Base-by-base conservation (phyloP, 2,888 invertebrate species). In the Eudemis profundana region DNA sequence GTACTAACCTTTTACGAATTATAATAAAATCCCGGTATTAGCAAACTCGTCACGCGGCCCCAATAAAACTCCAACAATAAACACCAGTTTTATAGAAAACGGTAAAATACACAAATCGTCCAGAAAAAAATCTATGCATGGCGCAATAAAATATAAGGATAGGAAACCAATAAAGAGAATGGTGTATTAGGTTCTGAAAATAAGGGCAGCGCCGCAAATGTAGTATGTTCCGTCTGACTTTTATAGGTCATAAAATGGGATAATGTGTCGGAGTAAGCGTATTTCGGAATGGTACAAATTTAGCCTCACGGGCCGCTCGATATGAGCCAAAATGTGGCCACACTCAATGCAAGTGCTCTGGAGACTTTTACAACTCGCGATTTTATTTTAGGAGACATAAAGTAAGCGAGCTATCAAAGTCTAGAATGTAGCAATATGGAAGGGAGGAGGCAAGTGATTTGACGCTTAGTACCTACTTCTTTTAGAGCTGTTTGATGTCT, bases 201-300 rank as follows among this genome's bases (percentile, higher is more conserved):
- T 90, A 89, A 90, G 87, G 90, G 87, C 86, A 83, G 82, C 66
- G 77, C 86, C 86, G 84, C 89, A 91, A 92, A 90, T 85, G 86
- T 87, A 89, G 85, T 90, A 86, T 85, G 86, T 89, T 87, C 77
- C 77, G 78, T 73, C 82, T 87, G 90, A 91, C 91, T 90, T 92
- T 91, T 91, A 92, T 92, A 82, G 91, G 86, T 90, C 83, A 89
- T 92, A 91, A 92, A 92, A 84, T 81, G 85, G 89, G 86, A 90
- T 92, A 91, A 91, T 91, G 89, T 88, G 88, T 84, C 78, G 85
- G 87, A 81, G 87, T 86, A 85, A 87, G 86, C 88, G 88, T 89
- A 90, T 90, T 91, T 89, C 82, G 85, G 90, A 88, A 86, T 86
- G 82, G 87, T 87, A 90, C 90, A 89, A 89, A 91, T 91, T 90